Evolutionary conservation across 2,888 invertebrate genomes (phyloP).

Genomic region (Melieria omissa): DNA sequence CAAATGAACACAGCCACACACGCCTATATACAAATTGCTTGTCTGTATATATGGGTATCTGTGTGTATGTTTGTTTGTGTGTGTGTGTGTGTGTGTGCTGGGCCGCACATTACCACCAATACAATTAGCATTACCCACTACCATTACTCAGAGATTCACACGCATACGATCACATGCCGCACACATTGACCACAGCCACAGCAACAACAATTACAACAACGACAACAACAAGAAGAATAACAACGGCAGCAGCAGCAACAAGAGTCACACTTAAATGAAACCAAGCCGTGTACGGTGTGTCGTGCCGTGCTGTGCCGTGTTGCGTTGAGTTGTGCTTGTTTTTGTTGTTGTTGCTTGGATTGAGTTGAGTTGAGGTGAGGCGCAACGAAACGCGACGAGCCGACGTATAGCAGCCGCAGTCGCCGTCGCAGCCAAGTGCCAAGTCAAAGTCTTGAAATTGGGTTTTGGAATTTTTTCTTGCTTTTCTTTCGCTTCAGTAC

Average conservation of each 20-base stretch:
- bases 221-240: not conserved
- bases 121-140: not conserved
- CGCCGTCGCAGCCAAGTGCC: conserved; percentile 26
- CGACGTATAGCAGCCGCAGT: conserved; percentile 9
- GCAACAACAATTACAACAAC: not conserved
- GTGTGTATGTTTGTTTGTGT: not conserved
- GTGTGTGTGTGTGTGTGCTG: not conserved
- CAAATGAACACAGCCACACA: not conserved
- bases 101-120: conserved; percentile 6
- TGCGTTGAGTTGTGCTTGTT: too few relatives aligned
- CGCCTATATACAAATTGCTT: not conserved
- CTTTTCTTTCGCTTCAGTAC: conserved; percentile 65
- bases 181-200: not conserved
- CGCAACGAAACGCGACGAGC: conserved; percentile 27
- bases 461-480: conserved; percentile 65
- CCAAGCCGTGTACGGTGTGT: not conserved
- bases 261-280: conserved; percentile 13
- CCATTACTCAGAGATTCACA: too few relatives aligned
- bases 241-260: not conserved
- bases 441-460: conserved; percentile 49
- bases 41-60: not conserved
- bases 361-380: conserved; percentile 26
- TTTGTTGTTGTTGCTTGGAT: too few relatives aligned
- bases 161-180: not conserved
- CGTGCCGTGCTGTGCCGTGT: too few relatives aligned